These are phyloP conservation scores for Cynaeus angustus DNA, from an alignment of 2,888 invertebrate genomes.

Conservation along the genomic window DNA sequence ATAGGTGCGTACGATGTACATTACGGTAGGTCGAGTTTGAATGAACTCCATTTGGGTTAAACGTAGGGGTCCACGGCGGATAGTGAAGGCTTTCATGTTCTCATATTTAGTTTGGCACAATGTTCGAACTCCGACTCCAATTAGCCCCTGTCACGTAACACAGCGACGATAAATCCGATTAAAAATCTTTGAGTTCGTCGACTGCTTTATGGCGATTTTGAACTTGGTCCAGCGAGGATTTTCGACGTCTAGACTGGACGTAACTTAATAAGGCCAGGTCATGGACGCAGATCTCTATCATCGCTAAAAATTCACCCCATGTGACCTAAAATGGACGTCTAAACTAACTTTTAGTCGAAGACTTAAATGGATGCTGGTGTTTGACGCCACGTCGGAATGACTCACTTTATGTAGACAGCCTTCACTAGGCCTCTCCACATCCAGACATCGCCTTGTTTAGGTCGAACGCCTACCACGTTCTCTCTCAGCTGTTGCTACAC, in stretches of 20 bases:
- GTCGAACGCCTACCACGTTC: slow-evolving; percentile 57
- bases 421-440: slow-evolving; percentile 56
- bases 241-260: slow-evolving; percentile 53
- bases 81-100: slow-evolving; percentile 46
- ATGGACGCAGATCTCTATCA: slow-evolving; percentile 40
- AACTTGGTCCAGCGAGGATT: slow-evolving; percentile 26
- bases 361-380: slow-evolving; percentile 17
- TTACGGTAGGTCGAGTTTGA: slow-evolving; percentile 55
- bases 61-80: slow-evolving; percentile 51
- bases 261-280: slow-evolving; percentile 51
- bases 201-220: slow-evolving; percentile 36
- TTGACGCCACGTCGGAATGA: slow-evolving; percentile 42
- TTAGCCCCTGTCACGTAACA: slow-evolving; percentile 22
- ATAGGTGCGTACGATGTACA: slow-evolving; percentile 52
- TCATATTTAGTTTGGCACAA: slow-evolving; percentile 15
- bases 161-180: neutral
- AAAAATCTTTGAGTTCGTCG: slow-evolving; percentile 24
- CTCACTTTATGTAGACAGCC: slow-evolving; percentile 56
- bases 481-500: slow-evolving; percentile 48
- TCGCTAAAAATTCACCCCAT: slow-evolving; percentile 12
- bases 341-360: slow-evolving; percentile 30
- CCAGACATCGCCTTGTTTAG: slow-evolving; percentile 60
- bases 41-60: slow-evolving; percentile 59
- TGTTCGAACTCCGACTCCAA: slow-evolving; percentile 1
- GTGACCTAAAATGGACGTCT: slow-evolving; percentile 29